Evolutionary conservation across 2,888 invertebrate species (phyloP).

Genomic region (Tupiocoris notatus): DNA sequence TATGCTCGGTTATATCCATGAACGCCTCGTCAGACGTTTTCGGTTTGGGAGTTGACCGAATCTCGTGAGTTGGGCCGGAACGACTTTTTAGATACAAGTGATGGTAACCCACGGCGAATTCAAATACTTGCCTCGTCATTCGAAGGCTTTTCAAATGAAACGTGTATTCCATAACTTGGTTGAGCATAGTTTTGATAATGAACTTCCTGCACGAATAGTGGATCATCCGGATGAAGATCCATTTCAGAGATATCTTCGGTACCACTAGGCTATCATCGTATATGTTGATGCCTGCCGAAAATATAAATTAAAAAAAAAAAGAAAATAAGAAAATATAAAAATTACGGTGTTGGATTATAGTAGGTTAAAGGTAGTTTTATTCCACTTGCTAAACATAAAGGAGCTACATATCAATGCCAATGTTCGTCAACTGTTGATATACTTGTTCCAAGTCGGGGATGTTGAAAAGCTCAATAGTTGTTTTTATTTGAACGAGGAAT

Average conservation of each 20-base stretch:
- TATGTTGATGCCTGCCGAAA: conserved; percentile 34
- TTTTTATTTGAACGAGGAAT: too few relatives aligned
- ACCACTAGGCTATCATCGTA: conserved; percentile 42
- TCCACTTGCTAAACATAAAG: too few relatives aligned
- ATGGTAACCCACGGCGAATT: conserved; percentile 46
- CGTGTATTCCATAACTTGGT: conserved; percentile 37
- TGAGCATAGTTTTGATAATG: conserved; percentile 42
- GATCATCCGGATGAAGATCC: conserved; percentile 45
- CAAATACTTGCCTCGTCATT: conserved; percentile 43
- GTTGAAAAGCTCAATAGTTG: too few relatives aligned
- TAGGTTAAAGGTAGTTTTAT: too few relatives aligned
- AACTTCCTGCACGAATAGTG: conserved; percentile 45
- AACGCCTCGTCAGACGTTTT: conserved; percentile 34
- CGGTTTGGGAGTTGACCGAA: background rate
- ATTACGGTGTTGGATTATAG: too few relatives aligned
- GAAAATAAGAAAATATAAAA: too few relatives aligned
- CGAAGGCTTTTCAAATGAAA: conserved; percentile 43
- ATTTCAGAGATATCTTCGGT: conserved; percentile 43
- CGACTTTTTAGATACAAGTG: conserved; percentile 41
- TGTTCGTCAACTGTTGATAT: too few relatives aligned
- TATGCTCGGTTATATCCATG: conserved; percentile 44
- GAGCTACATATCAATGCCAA: too few relatives aligned
- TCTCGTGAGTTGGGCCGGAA: conserved; percentile 12
- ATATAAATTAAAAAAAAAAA: background rate
- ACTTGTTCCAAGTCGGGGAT: too few relatives aligned